Evolutionary conservation across 2,888 invertebrate species (phyloP).

Genomic region (Psococerastis gibbosa): DNA sequence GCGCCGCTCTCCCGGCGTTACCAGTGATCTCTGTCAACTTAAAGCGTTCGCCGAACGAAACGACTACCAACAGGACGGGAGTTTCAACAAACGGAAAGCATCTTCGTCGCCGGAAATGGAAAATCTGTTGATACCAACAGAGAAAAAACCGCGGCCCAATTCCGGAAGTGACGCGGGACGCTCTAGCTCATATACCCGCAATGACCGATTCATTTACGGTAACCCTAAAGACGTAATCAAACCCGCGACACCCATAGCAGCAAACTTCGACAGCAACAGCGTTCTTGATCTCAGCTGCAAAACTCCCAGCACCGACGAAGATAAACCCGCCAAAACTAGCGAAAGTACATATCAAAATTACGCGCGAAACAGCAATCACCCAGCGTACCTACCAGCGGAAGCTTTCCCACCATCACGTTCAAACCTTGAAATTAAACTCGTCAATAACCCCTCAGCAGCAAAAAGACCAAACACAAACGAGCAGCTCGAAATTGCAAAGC

Average conservation of each 20-base stretch:
- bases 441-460: not conserved
- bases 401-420: slow-evolving; percentile 1
- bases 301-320: not conserved
- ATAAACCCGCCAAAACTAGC: not conserved
- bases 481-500: slow-evolving; percentile 3
- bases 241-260: not conserved
- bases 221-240: slow-evolving; percentile 4
- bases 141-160: no score
- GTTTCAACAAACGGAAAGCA: no score
- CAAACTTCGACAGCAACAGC: slow-evolving; percentile 2
- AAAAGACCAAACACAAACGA: slow-evolving; percentile 1
- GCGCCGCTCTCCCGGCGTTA: not conserved
- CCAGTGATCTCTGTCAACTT: no score
- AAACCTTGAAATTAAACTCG: slow-evolving; percentile 8
- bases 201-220: slow-evolving; percentile 3
- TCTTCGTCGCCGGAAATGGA: no score
- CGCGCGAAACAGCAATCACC: slow-evolving; percentile 1
- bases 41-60: no score
- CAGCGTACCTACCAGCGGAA: not conserved
- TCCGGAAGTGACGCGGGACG: no score
- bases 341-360: slow-evolving; percentile 7
- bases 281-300: slow-evolving; percentile 8
- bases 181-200: no score
- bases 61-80: no score
- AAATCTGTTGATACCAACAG: no score